These are phyloP conservation scores for Pampusana beccarii DNA, from an alignment of 2,113 vertebrate species.

Conservation along the genomic window DNA sequence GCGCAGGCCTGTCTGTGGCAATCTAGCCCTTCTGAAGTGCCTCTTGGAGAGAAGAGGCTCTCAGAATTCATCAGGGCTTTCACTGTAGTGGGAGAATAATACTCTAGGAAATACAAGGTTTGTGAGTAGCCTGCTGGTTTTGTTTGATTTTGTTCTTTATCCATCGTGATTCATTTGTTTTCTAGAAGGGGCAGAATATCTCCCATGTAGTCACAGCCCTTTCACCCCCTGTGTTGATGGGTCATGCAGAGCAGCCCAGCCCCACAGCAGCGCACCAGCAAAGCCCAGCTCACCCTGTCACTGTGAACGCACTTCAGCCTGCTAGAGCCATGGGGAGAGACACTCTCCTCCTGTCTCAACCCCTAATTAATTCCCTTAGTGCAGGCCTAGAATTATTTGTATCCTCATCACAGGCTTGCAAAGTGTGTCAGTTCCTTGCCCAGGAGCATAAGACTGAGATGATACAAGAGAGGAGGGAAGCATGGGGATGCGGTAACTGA, in stretches of 20 bases:
- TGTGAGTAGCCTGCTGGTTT: background rate
- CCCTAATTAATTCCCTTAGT: background rate
- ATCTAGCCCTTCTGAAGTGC: background rate
- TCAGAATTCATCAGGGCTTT: conserved; percentile 5
- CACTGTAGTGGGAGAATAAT: background rate
- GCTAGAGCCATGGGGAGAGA: background rate
- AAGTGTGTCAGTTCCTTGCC: background rate
- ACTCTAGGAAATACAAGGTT: background rate
- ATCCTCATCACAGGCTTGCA: background rate
- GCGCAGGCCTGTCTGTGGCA: background rate
- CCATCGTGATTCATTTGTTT: background rate
- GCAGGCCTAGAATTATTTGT: background rate
- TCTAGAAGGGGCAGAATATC: background rate
- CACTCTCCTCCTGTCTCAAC: background rate
- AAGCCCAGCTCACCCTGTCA: background rate
- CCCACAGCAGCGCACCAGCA: background rate
- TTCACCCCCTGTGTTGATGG: background rate
- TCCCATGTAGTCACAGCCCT: background rate
- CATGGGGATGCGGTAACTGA: rapidly evolving
- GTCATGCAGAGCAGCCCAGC: background rate
- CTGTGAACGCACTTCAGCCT: background rate
- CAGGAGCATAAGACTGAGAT: background rate
- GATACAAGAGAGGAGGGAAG: background rate
- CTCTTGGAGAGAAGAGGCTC: background rate
- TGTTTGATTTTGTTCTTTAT: background rate